A percentile compares a stretch with the other conserved stretches of the same genome.
Conservation (phyloP, 2,797 vertebrate genomes). For the Trachurus trachurus region DNA sequence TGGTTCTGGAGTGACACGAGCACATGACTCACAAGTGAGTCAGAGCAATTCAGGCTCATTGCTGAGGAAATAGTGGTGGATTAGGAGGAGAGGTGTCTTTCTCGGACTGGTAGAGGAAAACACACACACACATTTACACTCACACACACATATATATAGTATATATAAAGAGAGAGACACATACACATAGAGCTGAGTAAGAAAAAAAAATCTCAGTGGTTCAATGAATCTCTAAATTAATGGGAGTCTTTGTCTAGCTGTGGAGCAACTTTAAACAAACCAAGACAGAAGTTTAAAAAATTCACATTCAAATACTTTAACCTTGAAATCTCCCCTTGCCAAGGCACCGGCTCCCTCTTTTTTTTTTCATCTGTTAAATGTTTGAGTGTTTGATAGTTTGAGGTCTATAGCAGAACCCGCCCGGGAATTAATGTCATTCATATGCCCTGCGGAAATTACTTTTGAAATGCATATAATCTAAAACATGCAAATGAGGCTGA, state of each 20-base stretch:
- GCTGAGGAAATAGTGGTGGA: slow-evolving; percentile 74
- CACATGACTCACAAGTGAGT: slow-evolving; percentile 79
- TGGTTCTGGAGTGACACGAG: slow-evolving; percentile 66
- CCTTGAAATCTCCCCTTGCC: slow-evolving; percentile 90
- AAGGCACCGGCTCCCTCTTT: slow-evolving; percentile 83
- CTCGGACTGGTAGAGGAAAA: slow-evolving; percentile 67
- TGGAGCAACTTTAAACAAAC: slow-evolving; percentile 87
- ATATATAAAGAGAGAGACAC: not conserved
- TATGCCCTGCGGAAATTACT: slow-evolving; percentile 99
- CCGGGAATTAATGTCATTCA: slow-evolving; percentile 97
- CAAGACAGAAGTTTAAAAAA: slow-evolving; percentile 88
- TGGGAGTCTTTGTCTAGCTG: slow-evolving; percentile 78
- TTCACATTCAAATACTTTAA: slow-evolving; percentile 89
- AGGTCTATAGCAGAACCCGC: slow-evolving; percentile 90
- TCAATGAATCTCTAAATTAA: slow-evolving; percentile 67
- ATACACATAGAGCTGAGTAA: slow-evolving; percentile 31
- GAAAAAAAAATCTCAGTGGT: slow-evolving; percentile 38
- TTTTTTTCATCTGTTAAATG: slow-evolving; percentile 91
- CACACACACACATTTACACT: slow-evolving; percentile 28
- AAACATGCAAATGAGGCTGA: slow-evolving; percentile 98
- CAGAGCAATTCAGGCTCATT: slow-evolving; percentile 69
- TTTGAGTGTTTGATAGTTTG: slow-evolving; percentile 90
- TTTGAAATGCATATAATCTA: slow-evolving; percentile 99
- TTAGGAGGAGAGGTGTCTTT: slow-evolving; percentile 72
- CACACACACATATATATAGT: slow-evolving; percentile 16